Conservation (phyloP, 2,888 invertebrate species). For the Amorpha juglandis region DNA sequence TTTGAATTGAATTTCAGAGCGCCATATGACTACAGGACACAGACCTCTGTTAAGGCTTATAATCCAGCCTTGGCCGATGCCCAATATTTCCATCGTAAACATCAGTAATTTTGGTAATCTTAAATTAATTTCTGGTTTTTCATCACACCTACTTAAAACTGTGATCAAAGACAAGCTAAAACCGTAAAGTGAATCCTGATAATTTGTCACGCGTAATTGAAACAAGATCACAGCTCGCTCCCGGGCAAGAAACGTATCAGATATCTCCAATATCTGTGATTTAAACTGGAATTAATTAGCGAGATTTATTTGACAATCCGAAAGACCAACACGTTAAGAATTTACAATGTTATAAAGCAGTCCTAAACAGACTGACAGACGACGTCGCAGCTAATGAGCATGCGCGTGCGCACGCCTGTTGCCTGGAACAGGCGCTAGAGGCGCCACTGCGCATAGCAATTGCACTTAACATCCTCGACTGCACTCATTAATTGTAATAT, state of each 20-base stretch:
- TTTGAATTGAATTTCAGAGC: background rate
- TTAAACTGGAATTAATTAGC: slow-evolving; percentile 51
- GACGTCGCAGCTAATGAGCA: slow-evolving; percentile 53
- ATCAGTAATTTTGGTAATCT: slow-evolving; percentile 5
- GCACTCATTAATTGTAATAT: slow-evolving; percentile 40
- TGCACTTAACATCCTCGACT: slow-evolving; percentile 33
- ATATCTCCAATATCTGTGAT: slow-evolving; percentile 35
- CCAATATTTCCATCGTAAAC: slow-evolving; percentile 16
- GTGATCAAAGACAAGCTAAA: slow-evolving; percentile 15
- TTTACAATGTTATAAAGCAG: slow-evolving; percentile 71
- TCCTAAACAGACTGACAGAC: slow-evolving; percentile 56
- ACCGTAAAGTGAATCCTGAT: slow-evolving; percentile 14
- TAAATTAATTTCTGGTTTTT: slow-evolving; percentile 12
- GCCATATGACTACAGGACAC: background rate
- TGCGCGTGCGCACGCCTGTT: slow-evolving; percentile 50
- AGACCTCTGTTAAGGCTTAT: background rate
- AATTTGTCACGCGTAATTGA: slow-evolving; percentile 19
- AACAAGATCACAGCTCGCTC: slow-evolving; percentile 7
- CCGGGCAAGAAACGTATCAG: slow-evolving; percentile 12
- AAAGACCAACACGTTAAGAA: slow-evolving; percentile 45
- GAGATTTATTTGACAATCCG: slow-evolving; percentile 53
- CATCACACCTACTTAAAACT: slow-evolving; percentile 13
- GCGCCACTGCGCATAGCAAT: slow-evolving; percentile 43
- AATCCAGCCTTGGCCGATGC: slow-evolving; percentile 20
- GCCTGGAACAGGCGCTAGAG: slow-evolving; percentile 42